Percentiles rank a stretch among this genome's conserved stretches.
Conservation (phyloP, 1,140 invertebrate genomes). For the Acromyrmex heyeri region DNA sequence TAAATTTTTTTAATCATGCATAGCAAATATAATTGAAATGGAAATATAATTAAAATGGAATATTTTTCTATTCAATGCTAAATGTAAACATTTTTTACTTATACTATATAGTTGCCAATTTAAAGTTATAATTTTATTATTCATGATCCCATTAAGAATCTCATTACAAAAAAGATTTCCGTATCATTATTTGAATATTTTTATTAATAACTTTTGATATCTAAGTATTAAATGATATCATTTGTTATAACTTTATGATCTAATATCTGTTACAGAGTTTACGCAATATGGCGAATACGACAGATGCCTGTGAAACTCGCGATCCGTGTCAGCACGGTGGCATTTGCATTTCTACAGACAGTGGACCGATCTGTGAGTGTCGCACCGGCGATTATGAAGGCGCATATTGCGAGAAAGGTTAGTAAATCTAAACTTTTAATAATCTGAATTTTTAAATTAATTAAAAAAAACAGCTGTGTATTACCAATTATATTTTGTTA, state of each 20-base stretch:
- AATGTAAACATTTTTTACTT: background rate
- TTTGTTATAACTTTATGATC: slow-evolving; percentile 69
- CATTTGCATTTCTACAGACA: slow-evolving; percentile 97
- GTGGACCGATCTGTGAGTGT: slow-evolving; percentile 97
- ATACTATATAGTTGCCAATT: background rate
- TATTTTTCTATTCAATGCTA: background rate
- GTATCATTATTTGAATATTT: background rate
- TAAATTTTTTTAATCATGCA: background rate
- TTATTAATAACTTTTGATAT: background rate
- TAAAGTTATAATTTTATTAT: slow-evolving; percentile 7
- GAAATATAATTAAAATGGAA: background rate
- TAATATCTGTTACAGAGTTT: slow-evolving; percentile 88
- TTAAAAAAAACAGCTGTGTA: background rate
- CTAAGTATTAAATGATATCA: background rate
- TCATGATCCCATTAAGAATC: background rate
- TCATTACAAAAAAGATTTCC: background rate
- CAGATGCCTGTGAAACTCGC: slow-evolving; percentile 94
- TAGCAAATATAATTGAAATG: background rate
- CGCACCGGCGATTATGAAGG: slow-evolving; percentile 96
- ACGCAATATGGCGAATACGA: slow-evolving; percentile 86
- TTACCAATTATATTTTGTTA: background rate
- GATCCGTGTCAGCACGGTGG: slow-evolving; percentile 97
- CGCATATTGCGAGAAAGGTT: slow-evolving; percentile 97
- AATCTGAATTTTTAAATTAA: slow-evolving; percentile 3
- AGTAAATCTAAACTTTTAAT: slow-evolving; percentile 72